These are phyloP conservation scores for Lithophane leautieri DNA, from an alignment of 2,888 invertebrate genomes.

Conservation along the genomic window DNA sequence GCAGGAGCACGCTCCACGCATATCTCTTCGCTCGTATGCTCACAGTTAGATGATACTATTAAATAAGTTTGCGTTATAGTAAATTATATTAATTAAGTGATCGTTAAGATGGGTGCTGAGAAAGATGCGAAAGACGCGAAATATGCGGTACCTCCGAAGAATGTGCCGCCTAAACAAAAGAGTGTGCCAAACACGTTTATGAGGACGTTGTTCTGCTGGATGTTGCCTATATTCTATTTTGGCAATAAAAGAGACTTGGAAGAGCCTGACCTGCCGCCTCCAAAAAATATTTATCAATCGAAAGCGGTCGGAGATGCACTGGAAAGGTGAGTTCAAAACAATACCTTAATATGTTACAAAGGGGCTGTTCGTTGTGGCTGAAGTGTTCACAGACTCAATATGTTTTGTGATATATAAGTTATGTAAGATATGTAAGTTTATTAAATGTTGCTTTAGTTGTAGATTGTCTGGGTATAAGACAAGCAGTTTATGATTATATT, in stretches of 20 bases:
- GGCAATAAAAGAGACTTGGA: conserved; percentile 94
- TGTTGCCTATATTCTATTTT: conserved; percentile 93
- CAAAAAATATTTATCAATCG: conserved; percentile 93
- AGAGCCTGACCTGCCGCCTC: conserved; percentile 93
- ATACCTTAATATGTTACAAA: neutral
- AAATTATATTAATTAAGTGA: conserved; percentile 22
- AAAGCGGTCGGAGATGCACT: conserved; percentile 92
- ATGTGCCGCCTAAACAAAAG: conserved; percentile 67
- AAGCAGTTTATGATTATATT: conserved; percentile 3
- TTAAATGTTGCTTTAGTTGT: neutral
- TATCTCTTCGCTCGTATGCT: conserved; percentile 12
- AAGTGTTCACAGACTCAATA: neutral
- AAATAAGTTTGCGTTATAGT: conserved; percentile 27
- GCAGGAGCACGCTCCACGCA: conserved; percentile 48
- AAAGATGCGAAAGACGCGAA: conserved; percentile 59
- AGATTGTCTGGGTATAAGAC: neutral
- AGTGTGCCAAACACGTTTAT: conserved; percentile 88
- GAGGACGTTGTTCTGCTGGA: conserved; percentile 93
- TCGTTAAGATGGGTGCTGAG: conserved; percentile 66
- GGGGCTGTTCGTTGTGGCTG: neutral
- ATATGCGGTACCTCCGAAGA: conserved; percentile 46
- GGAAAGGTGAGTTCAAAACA: conserved; percentile 89
- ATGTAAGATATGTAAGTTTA: too few relatives aligned
- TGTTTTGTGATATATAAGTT: neutral
- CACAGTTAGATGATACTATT: conserved; percentile 10